A percentile compares a stretch with the other conserved stretches of the same genome.
Conservation (phyloP, 2,113 vertebrate species). For the Dryoscopus gambensis region DNA sequence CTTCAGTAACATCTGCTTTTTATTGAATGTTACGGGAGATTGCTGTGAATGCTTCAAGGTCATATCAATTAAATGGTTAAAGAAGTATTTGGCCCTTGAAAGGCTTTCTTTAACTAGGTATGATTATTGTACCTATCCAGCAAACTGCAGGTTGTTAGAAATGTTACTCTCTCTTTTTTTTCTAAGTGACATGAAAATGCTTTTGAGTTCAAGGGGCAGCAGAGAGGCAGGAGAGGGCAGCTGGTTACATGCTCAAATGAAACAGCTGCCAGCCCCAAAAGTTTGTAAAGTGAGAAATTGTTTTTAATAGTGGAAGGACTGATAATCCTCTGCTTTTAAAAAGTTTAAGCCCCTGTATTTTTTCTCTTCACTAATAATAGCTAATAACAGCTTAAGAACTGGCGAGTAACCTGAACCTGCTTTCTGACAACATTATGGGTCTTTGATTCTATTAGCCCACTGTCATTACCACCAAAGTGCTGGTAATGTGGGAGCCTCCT, state of each 20-base stretch:
- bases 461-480: constrained; percentile 56
- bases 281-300: constrained; percentile 64
- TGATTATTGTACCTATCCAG: constrained; percentile 28
- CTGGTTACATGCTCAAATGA: constrained; percentile 47
- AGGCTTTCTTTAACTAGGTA: constrained; percentile 55
- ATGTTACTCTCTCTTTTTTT: constrained; percentile 16
- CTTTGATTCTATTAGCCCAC: constrained; percentile 61
- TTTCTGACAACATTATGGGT: constrained; percentile 38
- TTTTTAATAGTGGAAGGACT: constrained; percentile 61
- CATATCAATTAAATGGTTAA: constrained; percentile 71
- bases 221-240: constrained; percentile 54
- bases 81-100: constrained; percentile 64
- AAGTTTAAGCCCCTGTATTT: constrained; percentile 54
- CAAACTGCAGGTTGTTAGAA: constrained; percentile 57
- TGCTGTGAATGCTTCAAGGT: constrained; percentile 72
- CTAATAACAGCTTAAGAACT: constrained; percentile 60
- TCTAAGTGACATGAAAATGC: constrained; percentile 62
- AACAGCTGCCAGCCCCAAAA: constrained; percentile 63
- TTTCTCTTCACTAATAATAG: constrained; percentile 54
- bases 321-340: constrained; percentile 66
- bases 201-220: constrained; percentile 69
- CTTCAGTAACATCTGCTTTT: constrained; percentile 78
- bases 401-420: constrained; percentile 54
- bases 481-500: constrained; percentile 29
- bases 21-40: constrained; percentile 68